Percentiles rank a stretch among this genome's conserved stretches.
Evolutionary conservation across 2,888 invertebrate species (phyloP).

Genomic region (Drosophila hamatofila): DNA sequence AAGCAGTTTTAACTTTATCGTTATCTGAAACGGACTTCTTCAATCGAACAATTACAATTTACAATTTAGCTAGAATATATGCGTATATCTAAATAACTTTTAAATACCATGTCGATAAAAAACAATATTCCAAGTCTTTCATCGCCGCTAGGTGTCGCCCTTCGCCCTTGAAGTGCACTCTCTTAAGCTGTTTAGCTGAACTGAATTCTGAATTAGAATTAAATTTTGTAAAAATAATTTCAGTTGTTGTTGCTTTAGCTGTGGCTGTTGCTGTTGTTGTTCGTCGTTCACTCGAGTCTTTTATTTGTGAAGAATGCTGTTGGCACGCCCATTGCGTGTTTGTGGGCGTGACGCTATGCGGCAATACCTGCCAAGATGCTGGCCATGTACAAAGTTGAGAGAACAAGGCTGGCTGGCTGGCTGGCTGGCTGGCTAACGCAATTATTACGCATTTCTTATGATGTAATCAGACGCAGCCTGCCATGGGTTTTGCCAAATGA

Average conservation of each 20-base stretch:
- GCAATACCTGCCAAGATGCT: conserved; percentile 35
- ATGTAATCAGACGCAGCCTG: conserved; percentile 80
- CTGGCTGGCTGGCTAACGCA: conserved; percentile 62
- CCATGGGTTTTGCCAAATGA: conserved; percentile 56
- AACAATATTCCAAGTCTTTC: not conserved
- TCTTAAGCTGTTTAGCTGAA: conserved; percentile 18
- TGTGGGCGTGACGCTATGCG: conserved; percentile 15
- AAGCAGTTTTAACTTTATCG: too few species aligned
- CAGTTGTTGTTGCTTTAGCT: conserved; percentile 15
- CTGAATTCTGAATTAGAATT: conserved; percentile 56
- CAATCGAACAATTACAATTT: too few species aligned
- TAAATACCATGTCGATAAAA: not conserved
- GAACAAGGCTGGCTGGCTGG: not conserved
- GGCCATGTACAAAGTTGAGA: conserved; percentile 30
- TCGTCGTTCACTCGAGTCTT: conserved; percentile 29
- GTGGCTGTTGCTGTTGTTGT: not conserved
- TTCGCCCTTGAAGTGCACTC: conserved; percentile 6
- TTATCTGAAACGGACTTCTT: too few species aligned
- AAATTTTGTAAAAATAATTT: conserved; percentile 66
- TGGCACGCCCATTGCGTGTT: conserved; percentile 57
- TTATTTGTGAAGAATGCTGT: conserved; percentile 35
- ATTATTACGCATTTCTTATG: conserved; percentile 82
- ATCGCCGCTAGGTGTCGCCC: conserved; percentile 10
- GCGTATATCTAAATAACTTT: not conserved
- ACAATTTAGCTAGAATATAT: not conserved